Conservation (phyloP, 1,140 invertebrate species). For the Pseudobourletiella spinata region DNA sequence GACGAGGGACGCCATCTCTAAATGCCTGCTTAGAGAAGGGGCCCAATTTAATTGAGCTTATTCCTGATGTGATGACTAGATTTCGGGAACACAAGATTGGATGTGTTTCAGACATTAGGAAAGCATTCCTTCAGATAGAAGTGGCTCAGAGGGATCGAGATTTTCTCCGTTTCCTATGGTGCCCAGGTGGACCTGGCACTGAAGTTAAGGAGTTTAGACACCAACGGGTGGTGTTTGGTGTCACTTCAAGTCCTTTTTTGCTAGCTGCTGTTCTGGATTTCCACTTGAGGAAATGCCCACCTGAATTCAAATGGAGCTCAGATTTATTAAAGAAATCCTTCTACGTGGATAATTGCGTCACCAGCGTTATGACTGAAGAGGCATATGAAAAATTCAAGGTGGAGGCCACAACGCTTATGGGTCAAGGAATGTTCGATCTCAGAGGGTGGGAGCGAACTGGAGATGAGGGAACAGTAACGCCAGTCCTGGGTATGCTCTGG, state of each 20-base stretch:
- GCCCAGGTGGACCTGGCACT: not conserved
- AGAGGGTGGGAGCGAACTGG: slow-evolving; percentile 35
- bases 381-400: slow-evolving; percentile 30
- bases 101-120: slow-evolving; percentile 41
- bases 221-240: slow-evolving; percentile 36
- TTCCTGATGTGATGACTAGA: slow-evolving; percentile 40
- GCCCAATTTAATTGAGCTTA: slow-evolving; percentile 41
- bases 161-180: slow-evolving; percentile 37
- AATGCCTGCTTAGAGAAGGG: slow-evolving; percentile 42
- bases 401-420: slow-evolving; percentile 26
- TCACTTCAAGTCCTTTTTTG: slow-evolving; percentile 40
- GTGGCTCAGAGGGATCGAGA: slow-evolving; percentile 37
- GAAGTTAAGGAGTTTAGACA: slow-evolving; percentile 10
- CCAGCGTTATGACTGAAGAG: slow-evolving; percentile 26
- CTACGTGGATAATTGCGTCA: slow-evolving; percentile 38
- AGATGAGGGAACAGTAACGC: not conserved
- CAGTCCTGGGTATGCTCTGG: not conserved
- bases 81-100: slow-evolving; percentile 40
- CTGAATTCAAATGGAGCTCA: not conserved
- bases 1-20: slow-evolving; percentile 36
- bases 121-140: slow-evolving; percentile 43
- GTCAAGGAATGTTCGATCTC: slow-evolving; percentile 35
- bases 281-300: not conserved
- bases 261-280: slow-evolving; percentile 35
- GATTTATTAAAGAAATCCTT: slow-evolving; percentile 28